Percentiles rank a stretch among this genome's conserved stretches.
Evolutionary conservation across 2,797 vertebrate genomes (phyloP).

Genomic region (Stomatorhinus walkeri): DNA sequence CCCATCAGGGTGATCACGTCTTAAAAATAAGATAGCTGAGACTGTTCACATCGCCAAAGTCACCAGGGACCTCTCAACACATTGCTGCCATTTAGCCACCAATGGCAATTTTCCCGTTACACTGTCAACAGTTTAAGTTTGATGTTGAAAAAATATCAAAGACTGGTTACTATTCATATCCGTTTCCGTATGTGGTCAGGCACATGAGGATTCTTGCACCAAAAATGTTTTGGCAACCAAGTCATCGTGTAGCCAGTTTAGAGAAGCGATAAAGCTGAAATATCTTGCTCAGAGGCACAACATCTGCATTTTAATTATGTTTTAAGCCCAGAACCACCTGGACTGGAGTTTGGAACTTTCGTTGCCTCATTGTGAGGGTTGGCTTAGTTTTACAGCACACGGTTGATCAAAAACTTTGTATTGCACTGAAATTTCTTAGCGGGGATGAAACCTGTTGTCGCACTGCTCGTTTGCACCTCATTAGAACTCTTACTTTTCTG

Average conservation of each 20-base stretch:
- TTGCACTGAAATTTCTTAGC: background rate
- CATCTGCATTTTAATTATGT: background rate
- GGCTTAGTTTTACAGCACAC: background rate
- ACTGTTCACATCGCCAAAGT: background rate
- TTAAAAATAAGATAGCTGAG: background rate
- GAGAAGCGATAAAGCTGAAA: background rate
- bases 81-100: background rate
- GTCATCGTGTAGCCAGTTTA: background rate
- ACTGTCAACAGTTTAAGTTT: background rate
- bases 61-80: background rate
- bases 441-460: background rate
- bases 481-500: background rate
- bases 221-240: background rate
- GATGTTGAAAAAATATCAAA: background rate
- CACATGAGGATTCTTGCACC: background rate
- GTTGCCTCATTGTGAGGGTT: background rate
- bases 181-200: background rate
- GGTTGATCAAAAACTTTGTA: background rate
- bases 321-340: background rate
- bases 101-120: background rate
- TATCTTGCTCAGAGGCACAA: background rate
- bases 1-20: background rate
- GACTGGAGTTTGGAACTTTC: background rate
- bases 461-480: background rate
- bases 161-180: background rate